Conservation (phyloP, 2,888 invertebrate genomes). For the Lycocerus yunnanus region DNA sequence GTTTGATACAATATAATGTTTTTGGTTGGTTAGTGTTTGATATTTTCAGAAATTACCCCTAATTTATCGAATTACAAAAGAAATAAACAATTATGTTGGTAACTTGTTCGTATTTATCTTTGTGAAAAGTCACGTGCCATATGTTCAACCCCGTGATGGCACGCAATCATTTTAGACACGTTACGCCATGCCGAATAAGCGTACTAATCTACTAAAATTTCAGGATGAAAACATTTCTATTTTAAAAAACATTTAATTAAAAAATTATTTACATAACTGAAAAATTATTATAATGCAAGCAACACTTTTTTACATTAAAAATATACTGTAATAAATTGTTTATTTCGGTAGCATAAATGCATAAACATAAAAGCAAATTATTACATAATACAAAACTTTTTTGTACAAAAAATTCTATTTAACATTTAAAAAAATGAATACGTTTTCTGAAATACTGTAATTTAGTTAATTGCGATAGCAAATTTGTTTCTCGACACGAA, state of each 20-base stretch:
- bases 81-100: neutral
- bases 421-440: neutral
- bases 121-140: neutral
- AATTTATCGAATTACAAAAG: neutral
- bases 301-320: neutral
- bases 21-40: neutral
- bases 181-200: no score
- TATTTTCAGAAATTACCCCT: neutral
- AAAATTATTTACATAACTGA: neutral
- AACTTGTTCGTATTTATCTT: neutral
- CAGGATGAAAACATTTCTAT: neutral
- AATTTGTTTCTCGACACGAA: neutral
- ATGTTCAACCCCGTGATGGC: neutral
- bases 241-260: neutral
- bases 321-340: neutral
- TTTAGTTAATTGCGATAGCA: neutral
- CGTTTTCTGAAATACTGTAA: neutral
- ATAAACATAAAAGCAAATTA: neutral
- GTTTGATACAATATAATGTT: neutral
- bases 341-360: neutral
- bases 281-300: neutral
- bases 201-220: no score
- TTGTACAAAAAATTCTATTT: neutral
- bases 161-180: neutral
- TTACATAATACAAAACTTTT: neutral